A percentile compares a stretch with the other conserved stretches of the same genome.
These are phyloP conservation scores for Amblyjoppa proteus DNA, from an alignment of 2,888 invertebrate species.

Conservation along the genomic window DNA sequence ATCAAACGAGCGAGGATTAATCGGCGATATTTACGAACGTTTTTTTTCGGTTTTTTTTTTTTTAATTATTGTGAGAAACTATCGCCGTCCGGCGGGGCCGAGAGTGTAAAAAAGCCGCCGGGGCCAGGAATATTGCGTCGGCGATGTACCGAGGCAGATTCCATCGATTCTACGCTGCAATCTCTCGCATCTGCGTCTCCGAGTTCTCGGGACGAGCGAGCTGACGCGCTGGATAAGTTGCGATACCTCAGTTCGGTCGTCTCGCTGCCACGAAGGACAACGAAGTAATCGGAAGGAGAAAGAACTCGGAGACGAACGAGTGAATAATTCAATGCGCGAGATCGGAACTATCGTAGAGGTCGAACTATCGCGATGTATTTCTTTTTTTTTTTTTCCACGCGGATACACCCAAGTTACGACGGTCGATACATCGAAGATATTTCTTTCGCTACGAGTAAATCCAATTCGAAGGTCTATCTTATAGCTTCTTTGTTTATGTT, in stretches of 20 bases:
- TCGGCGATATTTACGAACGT: no score
- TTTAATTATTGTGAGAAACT: background rate
- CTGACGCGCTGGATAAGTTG: background rate
- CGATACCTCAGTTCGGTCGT: background rate
- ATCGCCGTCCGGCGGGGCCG: background rate
- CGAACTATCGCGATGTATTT: background rate
- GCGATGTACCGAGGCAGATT: background rate
- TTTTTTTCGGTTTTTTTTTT: no score
- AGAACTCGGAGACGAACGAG: background rate
- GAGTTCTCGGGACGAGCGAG: background rate
- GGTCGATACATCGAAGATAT: background rate
- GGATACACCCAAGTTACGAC: background rate
- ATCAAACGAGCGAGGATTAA: no score
- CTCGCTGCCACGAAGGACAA: background rate
- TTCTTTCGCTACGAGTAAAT: background rate
- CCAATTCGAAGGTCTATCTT: conserved; percentile 12
- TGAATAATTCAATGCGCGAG: background rate
- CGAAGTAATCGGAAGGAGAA: background rate
- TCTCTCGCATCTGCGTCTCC: conserved; percentile 8
- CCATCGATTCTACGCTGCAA: background rate
- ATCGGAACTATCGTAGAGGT: background rate
- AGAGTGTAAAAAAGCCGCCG: background rate
- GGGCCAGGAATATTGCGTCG: background rate
- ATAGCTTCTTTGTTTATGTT: no score
- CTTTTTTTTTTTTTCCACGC: background rate